phyloP scores from a whole-genome alignment of 2,797 vertebrate species.

The Triplophysa yarkandensis region DNA sequence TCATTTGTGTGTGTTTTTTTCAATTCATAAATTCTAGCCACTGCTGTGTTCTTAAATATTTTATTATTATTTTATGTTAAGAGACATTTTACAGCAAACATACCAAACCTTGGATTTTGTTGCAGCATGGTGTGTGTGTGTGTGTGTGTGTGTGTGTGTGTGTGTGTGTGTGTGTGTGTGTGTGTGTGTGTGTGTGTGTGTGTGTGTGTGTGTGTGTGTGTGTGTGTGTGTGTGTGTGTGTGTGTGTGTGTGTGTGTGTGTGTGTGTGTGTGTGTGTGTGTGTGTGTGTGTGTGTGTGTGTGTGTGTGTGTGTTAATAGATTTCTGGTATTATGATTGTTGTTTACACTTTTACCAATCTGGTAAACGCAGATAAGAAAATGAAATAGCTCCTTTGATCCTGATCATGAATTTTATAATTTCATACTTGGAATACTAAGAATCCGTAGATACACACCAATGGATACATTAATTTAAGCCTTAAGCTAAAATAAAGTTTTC shows the following conservation, averaged over 20 bases:
- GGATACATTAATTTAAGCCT: constrained; percentile 14
- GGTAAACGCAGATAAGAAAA: constrained; percentile 38
- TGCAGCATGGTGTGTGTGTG: background rate
- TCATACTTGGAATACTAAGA: constrained; percentile 36
- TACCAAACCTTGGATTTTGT: background rate
- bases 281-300: background rate
- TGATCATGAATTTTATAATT: constrained; percentile 41
- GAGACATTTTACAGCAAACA: too few relatives aligned
- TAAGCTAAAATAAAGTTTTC: background rate
- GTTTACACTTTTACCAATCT: constrained; percentile 20
- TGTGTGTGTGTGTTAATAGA: background rate
- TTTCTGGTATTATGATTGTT: constrained; percentile 2
- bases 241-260: background rate
- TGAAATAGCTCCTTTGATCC: constrained; percentile 21
- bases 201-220: background rate
- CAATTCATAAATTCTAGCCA: too few relatives aligned
- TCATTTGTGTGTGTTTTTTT: too few relatives aligned
- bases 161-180: background rate
- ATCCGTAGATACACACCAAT: constrained; percentile 4
- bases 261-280: background rate
- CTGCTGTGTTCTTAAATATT: too few relatives aligned
- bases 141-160: background rate
- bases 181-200: background rate
- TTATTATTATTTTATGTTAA: too few relatives aligned
- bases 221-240: background rate